Evolutionary conservation across 1,140 invertebrate species (phyloP), one percentile per base, ranked within the genome.

Genomic region (Bathynomus jamesi): DNA sequence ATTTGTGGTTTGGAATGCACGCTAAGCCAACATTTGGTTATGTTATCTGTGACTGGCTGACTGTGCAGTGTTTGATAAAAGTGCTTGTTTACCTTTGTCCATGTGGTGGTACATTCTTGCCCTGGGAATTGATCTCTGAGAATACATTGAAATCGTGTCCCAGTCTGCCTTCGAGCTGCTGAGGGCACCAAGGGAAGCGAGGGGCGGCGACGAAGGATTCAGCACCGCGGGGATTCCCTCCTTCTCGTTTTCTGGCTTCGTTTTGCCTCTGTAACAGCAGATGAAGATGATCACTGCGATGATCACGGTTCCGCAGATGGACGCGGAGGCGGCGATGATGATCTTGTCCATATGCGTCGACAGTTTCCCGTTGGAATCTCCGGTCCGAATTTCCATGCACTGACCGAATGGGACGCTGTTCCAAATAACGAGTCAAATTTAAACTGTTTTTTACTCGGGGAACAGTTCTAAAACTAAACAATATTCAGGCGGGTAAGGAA

Each of bases 141-240:
- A 95, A 82, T 95, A 95, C 21, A 91, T 91, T 2, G 93, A 95
- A 17, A 94, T 88, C 82, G 94, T 93, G 83, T 96, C 94, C 93
- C 93, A 95, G 82, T 96, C 93, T 53, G 73, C 53, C 71, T 78
- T 74, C 11, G 24, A 61, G 1, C 66, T 68, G 21, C 71, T 74
- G 27, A 89, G 80, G 2, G 85, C 83, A n/a, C 91, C 90, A 79
- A 93, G 85, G 8, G 91, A 91, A n/a, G 91, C 90, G 65, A 93
- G 82, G 31, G 76, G 77, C 21, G 74, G 69, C 0, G 68, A 67
- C 46, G 65, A 67, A 27, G 65, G 71, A 32, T 67, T 69, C 63
- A 77, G 70, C 67, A 79, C 61, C 27, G 74, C 63, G 10, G 76
- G 69, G 64, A 78, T 74, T 5, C 74, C 70, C 21, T 73, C 46